Evolutionary conservation across 2,113 vertebrate species (phyloP).

Genomic region (Poecile atricapillus): DNA sequence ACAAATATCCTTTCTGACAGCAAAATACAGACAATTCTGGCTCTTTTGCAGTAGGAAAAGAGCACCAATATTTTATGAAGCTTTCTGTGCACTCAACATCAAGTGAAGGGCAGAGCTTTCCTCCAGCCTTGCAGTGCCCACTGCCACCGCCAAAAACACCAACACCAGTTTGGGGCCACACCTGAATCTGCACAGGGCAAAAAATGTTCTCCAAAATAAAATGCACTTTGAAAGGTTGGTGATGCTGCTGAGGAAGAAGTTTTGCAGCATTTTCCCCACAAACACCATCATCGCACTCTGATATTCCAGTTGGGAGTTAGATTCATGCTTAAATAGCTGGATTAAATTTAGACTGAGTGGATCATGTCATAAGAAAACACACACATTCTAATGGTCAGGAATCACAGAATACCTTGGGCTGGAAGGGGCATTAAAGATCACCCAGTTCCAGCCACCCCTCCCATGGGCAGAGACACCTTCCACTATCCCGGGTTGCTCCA

Average conservation of each 20-base stretch:
- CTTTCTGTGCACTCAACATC: neutral
- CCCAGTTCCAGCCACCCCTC: fast-evolving
- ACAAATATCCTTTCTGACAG: slow-evolving; percentile 1
- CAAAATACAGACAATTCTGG: neutral
- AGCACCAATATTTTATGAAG: neutral
- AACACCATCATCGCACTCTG: fast-evolving
- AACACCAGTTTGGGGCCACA: neutral
- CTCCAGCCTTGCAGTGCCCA: neutral
- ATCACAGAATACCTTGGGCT: neutral
- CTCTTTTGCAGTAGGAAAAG: neutral
- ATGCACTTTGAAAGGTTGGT: neutral
- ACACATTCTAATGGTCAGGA: fast-evolving
- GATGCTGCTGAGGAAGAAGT: neutral
- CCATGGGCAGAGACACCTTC: neutral
- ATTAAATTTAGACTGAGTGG: neutral
- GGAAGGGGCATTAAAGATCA: neutral
- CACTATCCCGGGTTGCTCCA: neutral
- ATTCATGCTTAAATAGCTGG: neutral
- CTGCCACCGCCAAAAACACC: fast-evolving
- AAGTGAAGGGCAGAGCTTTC: neutral
- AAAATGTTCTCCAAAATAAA: neutral
- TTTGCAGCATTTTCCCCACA: neutral
- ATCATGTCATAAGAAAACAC: fast-evolving
- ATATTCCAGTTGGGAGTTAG: neutral
- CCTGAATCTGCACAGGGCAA: neutral